Conservation (phyloP, 1,140 invertebrate genomes). For the Pachypeltis micranthus region DNA sequence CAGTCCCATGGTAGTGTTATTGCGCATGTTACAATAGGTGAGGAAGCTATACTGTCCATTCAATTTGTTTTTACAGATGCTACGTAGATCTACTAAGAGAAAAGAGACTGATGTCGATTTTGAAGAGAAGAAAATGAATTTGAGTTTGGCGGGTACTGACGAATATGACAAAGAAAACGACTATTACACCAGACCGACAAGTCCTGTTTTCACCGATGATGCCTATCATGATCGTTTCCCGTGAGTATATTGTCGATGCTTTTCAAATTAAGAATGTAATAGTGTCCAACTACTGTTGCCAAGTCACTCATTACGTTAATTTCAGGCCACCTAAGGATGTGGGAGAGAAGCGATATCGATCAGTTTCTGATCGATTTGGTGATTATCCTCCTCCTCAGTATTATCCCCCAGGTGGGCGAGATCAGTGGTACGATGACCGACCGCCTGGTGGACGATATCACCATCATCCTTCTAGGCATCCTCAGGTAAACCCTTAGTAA, state of each 20-base stretch:
- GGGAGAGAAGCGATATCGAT: conserved; percentile 20
- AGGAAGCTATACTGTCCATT: too few species aligned
- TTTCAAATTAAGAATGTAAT: neutral
- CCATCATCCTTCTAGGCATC: conserved; percentile 8
- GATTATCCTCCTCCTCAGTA: conserved; percentile 21
- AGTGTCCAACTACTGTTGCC: neutral
- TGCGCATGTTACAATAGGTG: too few species aligned
- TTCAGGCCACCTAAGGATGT: conserved; percentile 2
- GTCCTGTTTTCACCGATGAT: conserved; percentile 33
- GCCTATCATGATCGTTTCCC: conserved; percentile 26
- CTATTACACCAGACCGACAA: conserved; percentile 53
- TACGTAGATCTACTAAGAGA: conserved; percentile 78
- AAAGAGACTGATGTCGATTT: conserved; percentile 93
- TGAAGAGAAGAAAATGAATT: conserved; percentile 90
- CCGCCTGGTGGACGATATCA: neutral
- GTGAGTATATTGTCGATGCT: conserved; percentile 11
- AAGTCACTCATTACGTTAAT: neutral
- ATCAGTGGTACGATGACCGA: conserved; percentile 15
- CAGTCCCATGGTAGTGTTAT: too few species aligned
- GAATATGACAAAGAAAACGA: conserved; percentile 83
- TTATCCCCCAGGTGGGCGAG: conserved; percentile 13
- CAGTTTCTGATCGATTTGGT: conserved; percentile 24
- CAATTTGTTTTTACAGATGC: conserved; percentile 51
- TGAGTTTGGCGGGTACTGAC: conserved; percentile 62
- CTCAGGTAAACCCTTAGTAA: neutral